Conservation (phyloP, 2,888 invertebrate genomes). For the Agonopterix subpropinquella region DNA sequence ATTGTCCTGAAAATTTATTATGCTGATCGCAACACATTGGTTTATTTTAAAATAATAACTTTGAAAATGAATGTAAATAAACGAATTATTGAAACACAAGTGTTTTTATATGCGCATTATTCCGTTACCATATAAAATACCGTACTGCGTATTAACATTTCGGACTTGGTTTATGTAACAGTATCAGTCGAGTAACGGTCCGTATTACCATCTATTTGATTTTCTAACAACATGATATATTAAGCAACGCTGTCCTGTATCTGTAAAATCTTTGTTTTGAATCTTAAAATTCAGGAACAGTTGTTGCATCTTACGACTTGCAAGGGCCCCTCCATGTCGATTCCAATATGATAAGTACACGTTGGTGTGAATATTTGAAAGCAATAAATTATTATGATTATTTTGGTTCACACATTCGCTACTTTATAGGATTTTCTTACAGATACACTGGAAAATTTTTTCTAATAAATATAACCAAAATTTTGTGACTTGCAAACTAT, state of each 20-base stretch:
- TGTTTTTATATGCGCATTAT: constrained; percentile 4
- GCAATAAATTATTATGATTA: no score
- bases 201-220: constrained; percentile 36
- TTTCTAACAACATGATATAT: constrained; percentile 27
- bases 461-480: no score
- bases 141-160: constrained; percentile 8
- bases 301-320: no score
- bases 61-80: background rate
- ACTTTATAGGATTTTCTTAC: no score
- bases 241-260: constrained; percentile 18
- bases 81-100: background rate
- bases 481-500: no score
- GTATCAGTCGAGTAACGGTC: constrained; percentile 26
- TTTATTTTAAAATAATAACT: background rate
- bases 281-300: constrained; percentile 10
- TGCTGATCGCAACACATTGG: background rate
- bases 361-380: no score
- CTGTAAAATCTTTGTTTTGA: constrained; percentile 14
- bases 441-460: no score
- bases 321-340: no score
- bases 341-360: no score
- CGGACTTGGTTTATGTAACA: constrained; percentile 9
- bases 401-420: no score
- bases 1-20: background rate
- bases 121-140: constrained; percentile 19